Conservation (phyloP, 2,888 invertebrate species). For the Pantelozetes paolii region DNA sequence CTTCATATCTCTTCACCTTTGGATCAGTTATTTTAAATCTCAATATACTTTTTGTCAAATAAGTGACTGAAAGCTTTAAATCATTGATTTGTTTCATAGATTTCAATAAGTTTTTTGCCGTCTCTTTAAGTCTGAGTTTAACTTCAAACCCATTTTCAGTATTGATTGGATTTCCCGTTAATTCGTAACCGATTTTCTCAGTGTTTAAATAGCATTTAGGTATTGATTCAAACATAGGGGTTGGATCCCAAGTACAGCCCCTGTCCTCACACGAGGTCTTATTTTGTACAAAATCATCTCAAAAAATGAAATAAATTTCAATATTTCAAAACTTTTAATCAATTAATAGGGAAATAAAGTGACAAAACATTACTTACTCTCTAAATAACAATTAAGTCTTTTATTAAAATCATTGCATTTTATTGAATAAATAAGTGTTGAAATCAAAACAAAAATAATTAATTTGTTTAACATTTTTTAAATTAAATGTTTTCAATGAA, state of each 20-base stretch:
- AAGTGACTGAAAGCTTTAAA: conserved; percentile 41
- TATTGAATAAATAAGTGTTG: neutral
- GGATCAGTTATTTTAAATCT: conserved; percentile 43
- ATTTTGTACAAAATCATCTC: neutral
- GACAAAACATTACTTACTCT: neutral
- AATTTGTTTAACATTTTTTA: neutral
- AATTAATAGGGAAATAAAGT: neutral
- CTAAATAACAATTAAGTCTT: conserved; percentile 10
- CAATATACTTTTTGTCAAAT: conserved; percentile 43
- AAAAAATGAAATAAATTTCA: neutral
- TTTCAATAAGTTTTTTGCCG: conserved; percentile 1
- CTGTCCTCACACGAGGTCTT: neutral
- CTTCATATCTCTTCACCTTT: conserved; percentile 42
- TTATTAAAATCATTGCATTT: conserved; percentile 1
- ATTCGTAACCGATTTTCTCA: conserved; percentile 14
- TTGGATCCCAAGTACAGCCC: conserved; percentile 14
- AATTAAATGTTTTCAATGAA: conserved; percentile 3
- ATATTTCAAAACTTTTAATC: neutral
- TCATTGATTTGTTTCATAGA: neutral
- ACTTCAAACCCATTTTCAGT: neutral
- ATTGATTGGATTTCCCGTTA: neutral
- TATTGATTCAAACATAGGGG: neutral
- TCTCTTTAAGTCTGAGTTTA: neutral
- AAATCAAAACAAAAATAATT: neutral
- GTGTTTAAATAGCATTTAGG: conserved; percentile 34